Conservation (phyloP, 53 echinoderm and acorn worm species). For the Echinometra lucunter region DNA sequence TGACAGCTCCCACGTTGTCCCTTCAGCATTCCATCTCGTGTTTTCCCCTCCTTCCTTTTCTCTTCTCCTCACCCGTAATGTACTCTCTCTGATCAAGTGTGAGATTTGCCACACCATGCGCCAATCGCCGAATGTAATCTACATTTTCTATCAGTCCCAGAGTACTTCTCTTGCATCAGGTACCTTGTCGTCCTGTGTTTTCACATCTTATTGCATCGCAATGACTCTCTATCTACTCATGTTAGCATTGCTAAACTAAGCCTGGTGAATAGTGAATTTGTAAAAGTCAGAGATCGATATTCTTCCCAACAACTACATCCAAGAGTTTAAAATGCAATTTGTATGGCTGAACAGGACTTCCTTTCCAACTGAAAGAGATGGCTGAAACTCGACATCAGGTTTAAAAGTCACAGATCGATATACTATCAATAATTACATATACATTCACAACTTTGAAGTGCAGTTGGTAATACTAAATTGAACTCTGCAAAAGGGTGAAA, state of each 20-base stretch:
- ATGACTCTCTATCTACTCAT: conserved; percentile 22
- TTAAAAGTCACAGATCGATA: conserved; percentile 9
- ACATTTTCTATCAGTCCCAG: conserved; percentile 31
- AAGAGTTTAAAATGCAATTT: conserved; percentile 44
- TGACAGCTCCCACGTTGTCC: conserved; percentile 47
- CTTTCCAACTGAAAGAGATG: background rate
- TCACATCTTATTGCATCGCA: background rate
- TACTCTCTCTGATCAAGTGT: conserved; percentile 52
- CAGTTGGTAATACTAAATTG: too few relatives aligned
- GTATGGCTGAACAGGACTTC: background rate
- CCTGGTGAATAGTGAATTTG: conserved; percentile 10
- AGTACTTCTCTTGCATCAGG: conserved; percentile 34
- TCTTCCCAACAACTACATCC: conserved; percentile 10
- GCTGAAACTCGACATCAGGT: background rate
- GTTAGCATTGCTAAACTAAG: conserved; percentile 16
- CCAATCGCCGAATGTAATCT: conserved; percentile 57
- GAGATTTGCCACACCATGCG: conserved; percentile 39
- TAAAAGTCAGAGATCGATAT: conserved; percentile 29
- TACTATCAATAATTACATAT: background rate
- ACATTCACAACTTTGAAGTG: background rate
- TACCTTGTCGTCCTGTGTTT: background rate
- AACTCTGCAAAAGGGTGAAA: too few relatives aligned
- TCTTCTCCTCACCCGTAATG: conserved; percentile 4
- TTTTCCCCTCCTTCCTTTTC: background rate
- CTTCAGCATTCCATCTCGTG: background rate